Conservation (phyloP, 2,113 vertebrate genomes). For the Coturnix japonica region DNA sequence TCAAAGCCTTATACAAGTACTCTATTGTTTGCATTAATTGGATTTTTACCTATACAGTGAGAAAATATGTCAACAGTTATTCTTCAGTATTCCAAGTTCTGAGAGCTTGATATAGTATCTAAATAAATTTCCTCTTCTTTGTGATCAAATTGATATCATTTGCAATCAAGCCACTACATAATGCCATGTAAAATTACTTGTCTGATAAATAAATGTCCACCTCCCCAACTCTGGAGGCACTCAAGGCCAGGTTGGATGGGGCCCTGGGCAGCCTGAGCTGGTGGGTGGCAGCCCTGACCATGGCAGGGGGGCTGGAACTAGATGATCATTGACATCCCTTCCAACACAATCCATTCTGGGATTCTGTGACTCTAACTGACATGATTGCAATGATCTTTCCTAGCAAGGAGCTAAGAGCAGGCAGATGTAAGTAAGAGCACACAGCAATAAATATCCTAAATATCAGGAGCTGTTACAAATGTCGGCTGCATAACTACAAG, state of each 20-base stretch:
- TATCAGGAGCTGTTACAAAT: not conserved
- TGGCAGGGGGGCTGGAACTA: too few relatives aligned
- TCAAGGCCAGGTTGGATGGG: not conserved
- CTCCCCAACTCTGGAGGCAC: too few relatives aligned
- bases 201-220: not conserved
- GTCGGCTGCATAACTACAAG: not conserved
- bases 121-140: not conserved
- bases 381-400: not conserved
- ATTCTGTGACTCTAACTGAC: not conserved
- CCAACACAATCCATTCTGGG: too few relatives aligned
- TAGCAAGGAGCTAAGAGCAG: not conserved
- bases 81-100: not conserved
- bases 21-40: not conserved
- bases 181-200: not conserved
- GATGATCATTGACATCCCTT: too few relatives aligned
- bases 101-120: not conserved
- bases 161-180: not conserved
- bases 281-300: too few relatives aligned
- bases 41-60: not conserved
- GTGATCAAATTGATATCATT: not conserved
- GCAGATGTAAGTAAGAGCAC: not conserved
- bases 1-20: not conserved
- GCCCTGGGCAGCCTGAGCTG: too few relatives aligned
- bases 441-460: rapidly evolving
- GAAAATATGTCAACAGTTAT: not conserved